Conservation (phyloP, 2,888 invertebrate genomes). For the Fissipunctia ypsillon region DNA sequence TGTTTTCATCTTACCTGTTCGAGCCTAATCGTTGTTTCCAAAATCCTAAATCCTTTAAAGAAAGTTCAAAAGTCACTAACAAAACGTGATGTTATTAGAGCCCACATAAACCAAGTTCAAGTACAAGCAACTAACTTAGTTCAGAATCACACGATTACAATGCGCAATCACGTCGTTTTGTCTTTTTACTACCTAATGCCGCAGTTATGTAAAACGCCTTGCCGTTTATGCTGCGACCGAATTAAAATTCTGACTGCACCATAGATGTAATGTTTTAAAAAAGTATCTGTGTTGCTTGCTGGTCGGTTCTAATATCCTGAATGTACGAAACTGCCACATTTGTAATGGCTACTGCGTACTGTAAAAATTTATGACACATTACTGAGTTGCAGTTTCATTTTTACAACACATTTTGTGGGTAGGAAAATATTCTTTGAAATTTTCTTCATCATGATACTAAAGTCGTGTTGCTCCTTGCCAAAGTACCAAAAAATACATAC, state of each 20-base stretch:
- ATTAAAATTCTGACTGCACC: slow-evolving; percentile 60
- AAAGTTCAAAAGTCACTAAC: slow-evolving; percentile 9
- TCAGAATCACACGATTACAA: slow-evolving; percentile 51
- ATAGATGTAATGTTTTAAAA: slow-evolving; percentile 51
- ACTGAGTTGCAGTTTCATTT: slow-evolving; percentile 35
- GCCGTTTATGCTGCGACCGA: slow-evolving; percentile 47
- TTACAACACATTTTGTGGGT: slow-evolving; percentile 12
- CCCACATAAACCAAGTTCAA: slow-evolving; percentile 36
- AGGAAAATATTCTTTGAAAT: slow-evolving; percentile 11
- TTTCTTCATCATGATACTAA: slow-evolving; percentile 8
- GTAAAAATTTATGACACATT: slow-evolving; percentile 37
- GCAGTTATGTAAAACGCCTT: slow-evolving; percentile 60
- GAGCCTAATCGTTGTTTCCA: not conserved
- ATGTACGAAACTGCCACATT: slow-evolving; percentile 45
- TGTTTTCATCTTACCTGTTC: not conserved
- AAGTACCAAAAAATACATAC: too few relatives aligned
- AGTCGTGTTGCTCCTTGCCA: not conserved
- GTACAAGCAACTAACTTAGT: slow-evolving; percentile 38
- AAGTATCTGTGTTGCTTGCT: slow-evolving; percentile 19
- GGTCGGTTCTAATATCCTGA: slow-evolving; percentile 52
- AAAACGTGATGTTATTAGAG: slow-evolving; percentile 19
- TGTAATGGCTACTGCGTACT: slow-evolving; percentile 21
- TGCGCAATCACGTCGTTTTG: slow-evolving; percentile 52
- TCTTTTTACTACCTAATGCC: slow-evolving; percentile 46
- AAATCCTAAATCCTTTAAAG: not conserved